Evolutionary conservation across 2,797 vertebrate genomes (phyloP).

Genomic region (Sebastes reedi): DNA sequence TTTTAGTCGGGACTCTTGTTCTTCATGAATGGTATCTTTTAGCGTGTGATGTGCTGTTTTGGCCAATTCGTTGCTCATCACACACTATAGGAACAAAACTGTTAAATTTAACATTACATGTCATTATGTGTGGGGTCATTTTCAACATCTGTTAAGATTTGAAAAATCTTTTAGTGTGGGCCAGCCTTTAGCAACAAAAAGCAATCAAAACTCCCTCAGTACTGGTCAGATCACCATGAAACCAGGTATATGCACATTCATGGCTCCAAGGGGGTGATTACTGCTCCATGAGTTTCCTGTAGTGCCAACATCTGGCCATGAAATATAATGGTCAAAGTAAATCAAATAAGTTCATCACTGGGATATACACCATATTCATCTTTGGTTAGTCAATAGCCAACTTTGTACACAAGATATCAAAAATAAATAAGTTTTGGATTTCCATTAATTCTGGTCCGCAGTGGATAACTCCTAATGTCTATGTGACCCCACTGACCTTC

Average conservation of each 20-base stretch:
- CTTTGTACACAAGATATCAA: neutral
- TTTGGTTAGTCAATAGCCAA: neutral
- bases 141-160: too few relatives aligned
- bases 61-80: too few relatives aligned
- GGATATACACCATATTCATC: neutral
- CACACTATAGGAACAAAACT: too few relatives aligned
- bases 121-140: too few relatives aligned
- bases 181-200: neutral
- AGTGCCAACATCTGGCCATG: neutral
- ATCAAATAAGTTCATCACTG: neutral
- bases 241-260: neutral
- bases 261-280: neutral
- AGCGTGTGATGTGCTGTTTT: too few relatives aligned
- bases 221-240: neutral
- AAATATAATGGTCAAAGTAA: neutral
- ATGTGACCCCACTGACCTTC: neutral
- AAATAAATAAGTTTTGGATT: neutral
- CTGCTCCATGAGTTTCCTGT: neutral
- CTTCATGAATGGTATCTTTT: too few relatives aligned
- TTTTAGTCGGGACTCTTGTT: too few relatives aligned
- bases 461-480: neutral
- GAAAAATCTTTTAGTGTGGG: too few relatives aligned
- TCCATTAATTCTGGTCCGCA: neutral
- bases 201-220: neutral
- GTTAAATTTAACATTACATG: too few relatives aligned